These are phyloP conservation scores for Phalacrocorax carbo DNA, from an alignment of 2,113 vertebrate species.

Conservation along the genomic window DNA sequence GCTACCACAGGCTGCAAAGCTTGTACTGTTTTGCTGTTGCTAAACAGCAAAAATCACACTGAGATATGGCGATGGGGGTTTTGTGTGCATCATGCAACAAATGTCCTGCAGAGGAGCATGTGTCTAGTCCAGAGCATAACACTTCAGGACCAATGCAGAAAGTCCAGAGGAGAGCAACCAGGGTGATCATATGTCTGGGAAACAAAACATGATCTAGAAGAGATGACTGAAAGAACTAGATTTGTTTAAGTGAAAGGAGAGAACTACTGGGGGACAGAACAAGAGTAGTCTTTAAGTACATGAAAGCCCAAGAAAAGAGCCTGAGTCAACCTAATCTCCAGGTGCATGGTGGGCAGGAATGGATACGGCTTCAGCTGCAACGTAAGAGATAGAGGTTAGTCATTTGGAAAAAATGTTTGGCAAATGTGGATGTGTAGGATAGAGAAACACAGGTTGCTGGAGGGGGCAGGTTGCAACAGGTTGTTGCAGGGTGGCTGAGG, in stretches of 20 bases:
- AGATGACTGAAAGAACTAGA: background rate
- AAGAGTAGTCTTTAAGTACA: background rate
- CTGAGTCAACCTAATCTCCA: background rate
- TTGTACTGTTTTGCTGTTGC: background rate
- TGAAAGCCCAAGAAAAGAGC: background rate
- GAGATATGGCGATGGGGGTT: background rate
- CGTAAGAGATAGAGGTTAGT: background rate
- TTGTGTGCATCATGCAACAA: background rate
- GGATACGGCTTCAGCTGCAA: background rate
- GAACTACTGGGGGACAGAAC: background rate
- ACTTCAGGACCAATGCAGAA: background rate
- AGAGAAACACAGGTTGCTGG: background rate
- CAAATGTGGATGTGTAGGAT: background rate
- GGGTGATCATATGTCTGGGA: background rate
- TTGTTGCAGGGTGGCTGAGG: background rate
- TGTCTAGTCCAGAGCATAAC: background rate
- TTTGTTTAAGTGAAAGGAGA: background rate
- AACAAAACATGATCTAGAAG: background rate
- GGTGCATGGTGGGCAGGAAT: background rate
- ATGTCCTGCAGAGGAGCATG: accelerated
- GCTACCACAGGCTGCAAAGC: background rate
- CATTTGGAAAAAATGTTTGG: background rate
- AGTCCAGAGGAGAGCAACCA: background rate
- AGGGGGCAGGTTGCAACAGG: no score
- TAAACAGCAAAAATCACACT: background rate